Percentiles rank a stretch among this genome's conserved stretches.
phyloP scores from a whole-genome alignment of 1,140 invertebrate genomes.

The Meloidogyne chitwoodi region DNA sequence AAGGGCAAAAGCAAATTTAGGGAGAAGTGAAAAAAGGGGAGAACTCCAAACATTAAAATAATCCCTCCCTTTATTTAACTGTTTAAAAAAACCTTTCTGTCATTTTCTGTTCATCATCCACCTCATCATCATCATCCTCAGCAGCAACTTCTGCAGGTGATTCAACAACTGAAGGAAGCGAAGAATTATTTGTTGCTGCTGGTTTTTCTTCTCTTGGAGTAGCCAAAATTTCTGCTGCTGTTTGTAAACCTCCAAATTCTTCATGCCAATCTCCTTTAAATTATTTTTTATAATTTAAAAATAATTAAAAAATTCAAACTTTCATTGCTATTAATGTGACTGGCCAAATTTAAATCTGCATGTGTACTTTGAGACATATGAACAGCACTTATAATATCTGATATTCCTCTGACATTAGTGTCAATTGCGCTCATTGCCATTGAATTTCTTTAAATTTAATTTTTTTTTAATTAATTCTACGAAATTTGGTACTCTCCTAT shows the following conservation, averaged over 20 bases:
- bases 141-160: neutral
- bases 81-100: neutral
- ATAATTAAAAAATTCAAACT: constrained; percentile 17
- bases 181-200: neutral
- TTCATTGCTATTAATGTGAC: constrained; percentile 54
- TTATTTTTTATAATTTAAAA: neutral
- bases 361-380: constrained; percentile 60
- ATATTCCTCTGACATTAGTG: constrained; percentile 54
- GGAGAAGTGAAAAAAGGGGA: no score
- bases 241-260: constrained; percentile 47
- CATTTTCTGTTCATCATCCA: neutral
- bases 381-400: constrained; percentile 52
- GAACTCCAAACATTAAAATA: no score
- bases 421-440: constrained; percentile 57
- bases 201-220: constrained; percentile 45
- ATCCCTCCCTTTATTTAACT: neutral
- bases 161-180: constrained; percentile 8
- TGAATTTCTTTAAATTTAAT: constrained; percentile 14
- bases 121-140: neutral
- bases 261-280: constrained; percentile 55
- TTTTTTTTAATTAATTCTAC: neutral
- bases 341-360: constrained; percentile 56
- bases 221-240: constrained; percentile 48
- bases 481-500: neutral
- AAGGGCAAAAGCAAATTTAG: neutral